A percentile compares a stretch with the other conserved stretches of the same genome.
phyloP scores from a whole-genome alignment of 2,888 invertebrate species.

The Heliconius sara region DNA sequence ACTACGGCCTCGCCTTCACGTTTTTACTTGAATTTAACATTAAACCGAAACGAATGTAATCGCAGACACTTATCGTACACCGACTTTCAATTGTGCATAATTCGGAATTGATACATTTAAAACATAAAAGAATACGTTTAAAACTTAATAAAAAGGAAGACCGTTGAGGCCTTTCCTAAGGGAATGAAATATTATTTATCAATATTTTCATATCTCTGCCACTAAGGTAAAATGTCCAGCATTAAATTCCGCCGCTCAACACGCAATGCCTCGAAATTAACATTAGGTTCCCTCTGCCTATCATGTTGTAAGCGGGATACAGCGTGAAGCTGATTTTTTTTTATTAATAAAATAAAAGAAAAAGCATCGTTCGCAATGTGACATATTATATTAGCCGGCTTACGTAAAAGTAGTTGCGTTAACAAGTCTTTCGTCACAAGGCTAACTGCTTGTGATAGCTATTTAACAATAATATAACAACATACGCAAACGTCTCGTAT shows the following conservation, averaged over 20 bases:
- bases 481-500: constrained; percentile 23
- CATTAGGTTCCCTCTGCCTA: not conserved
- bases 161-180: not conserved
- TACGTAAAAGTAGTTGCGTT: constrained; percentile 44
- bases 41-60: constrained; percentile 1
- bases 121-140: not conserved
- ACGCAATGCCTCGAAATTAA: not conserved
- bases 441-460: constrained; percentile 40
- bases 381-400: constrained; percentile 42
- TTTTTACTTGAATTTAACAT: not conserved
- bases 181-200: not conserved
- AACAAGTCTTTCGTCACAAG: constrained; percentile 38
- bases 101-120: constrained; percentile 8
- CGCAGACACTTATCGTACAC: not conserved
- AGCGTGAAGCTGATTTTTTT: not conserved
- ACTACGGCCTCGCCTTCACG: not conserved
- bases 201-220: not conserved
- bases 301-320: not conserved
- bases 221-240: not conserved
- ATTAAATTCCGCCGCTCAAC: not conserved
- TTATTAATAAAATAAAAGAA: not conserved
- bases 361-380: constrained; percentile 30
- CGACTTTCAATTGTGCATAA: not conserved
- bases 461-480: constrained; percentile 33
- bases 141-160: not conserved